Base-by-base conservation (phyloP, 2,113 vertebrate genomes). In the Cygnus buccinator region DNA sequence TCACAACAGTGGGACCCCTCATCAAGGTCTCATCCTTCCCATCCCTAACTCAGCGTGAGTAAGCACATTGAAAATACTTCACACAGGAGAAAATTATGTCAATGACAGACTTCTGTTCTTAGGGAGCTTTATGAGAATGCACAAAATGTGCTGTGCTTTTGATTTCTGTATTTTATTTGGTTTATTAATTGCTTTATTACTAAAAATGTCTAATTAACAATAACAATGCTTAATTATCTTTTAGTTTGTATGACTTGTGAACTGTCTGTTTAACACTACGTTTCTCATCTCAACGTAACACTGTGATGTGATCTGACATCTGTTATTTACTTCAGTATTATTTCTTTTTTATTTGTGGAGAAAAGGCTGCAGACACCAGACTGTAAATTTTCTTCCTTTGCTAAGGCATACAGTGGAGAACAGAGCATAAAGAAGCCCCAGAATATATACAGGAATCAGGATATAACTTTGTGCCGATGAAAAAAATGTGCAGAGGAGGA, bases 251-350 rank as follows among this genome's bases (percentile, higher is more conserved):
- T 12, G 89, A 68, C 63, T 46, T 70, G 39, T 78, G 58, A 62
- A 29, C 83, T 79, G 39, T 55, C 44, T 68, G 58, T 31, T 91
- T 94, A 85, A 77, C 86, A 43, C 46, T 52, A 35, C 8, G 8
- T 68, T 65, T 67, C 87, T 89, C 73, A 73, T 61, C 61, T 52
- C 50, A 46, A 41, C 57, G 82, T 41, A 71, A 37, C 55, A 70
- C 66, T n/a, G 18, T 35, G 54, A 23, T 83, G 57, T 15, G 29
- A 78, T 66, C 87, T 94, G 79, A 67, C 70, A 87, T 58, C 65
- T 66, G 39, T 33, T 71, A 91, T 91, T 89, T 94, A 82, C 59
- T 89, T 68, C 89, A 87, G 41, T 67, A 23, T 89, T 90, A 62
- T 77, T 81, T 62, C 52, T 65, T 90, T 59, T 86, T 76, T 28